phyloP scores from a whole-genome alignment of 2,113 vertebrate species.

The Spea bombifrons region DNA sequence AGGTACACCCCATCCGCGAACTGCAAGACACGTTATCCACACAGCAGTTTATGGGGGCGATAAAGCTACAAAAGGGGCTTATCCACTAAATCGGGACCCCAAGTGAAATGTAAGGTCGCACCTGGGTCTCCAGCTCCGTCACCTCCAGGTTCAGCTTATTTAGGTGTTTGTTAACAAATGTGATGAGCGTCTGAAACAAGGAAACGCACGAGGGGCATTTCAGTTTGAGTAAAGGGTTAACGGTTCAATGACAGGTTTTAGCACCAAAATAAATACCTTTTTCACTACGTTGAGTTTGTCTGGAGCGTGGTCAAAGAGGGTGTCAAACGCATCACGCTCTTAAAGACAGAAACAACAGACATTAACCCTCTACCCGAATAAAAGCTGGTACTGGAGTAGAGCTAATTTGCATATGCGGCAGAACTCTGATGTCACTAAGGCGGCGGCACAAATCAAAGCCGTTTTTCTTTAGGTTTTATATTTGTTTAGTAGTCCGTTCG shows the following conservation, averaged over 20 bases:
- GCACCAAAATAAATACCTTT: constrained; percentile 71
- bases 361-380: no score
- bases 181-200: constrained; percentile 86
- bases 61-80: neutral
- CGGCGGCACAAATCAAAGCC: no score
- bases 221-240: neutral
- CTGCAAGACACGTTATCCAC: constrained; percentile 57
- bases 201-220: constrained; percentile 7
- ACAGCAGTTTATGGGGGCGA: neutral
- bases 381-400: no score
- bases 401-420: no score
- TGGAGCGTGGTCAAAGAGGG: constrained; percentile 93
- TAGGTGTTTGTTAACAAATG: constrained; percentile 97
- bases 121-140: constrained; percentile 96
- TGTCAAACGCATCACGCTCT: constrained; percentile 97
- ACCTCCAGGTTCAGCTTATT: constrained; percentile 98
- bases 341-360: constrained; percentile 52
- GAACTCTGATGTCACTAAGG: no score
- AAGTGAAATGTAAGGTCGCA: constrained; percentile 53
- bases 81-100: no score
- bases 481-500: no score
- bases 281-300: constrained; percentile 97
- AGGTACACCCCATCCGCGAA: constrained; percentile 98
- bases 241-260: neutral
- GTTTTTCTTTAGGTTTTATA: no score